Conservation (phyloP, 2,113 vertebrate genomes). For the Ploceus nigricollis region DNA sequence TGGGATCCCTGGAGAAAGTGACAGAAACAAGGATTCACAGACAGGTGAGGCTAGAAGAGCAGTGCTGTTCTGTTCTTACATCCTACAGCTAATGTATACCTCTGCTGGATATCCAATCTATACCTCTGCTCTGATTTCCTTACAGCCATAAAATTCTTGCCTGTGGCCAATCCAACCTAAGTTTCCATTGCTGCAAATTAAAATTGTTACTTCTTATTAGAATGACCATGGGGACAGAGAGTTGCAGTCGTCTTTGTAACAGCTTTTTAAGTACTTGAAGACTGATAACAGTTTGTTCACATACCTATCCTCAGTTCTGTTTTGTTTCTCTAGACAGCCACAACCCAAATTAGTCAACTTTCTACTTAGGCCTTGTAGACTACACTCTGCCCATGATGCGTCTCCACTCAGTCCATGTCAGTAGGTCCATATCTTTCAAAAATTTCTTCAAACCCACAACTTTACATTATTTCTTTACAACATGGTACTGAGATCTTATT, state of each 20-base stretch:
- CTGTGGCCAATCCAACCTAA: neutral
- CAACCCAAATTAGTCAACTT: neutral
- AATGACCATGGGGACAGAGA: neutral
- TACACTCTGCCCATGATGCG: neutral
- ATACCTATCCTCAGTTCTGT: neutral
- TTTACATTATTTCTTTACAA: neutral
- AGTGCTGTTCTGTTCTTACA: neutral
- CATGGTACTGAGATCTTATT: neutral
- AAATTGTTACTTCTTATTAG: neutral
- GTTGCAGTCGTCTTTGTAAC: neutral
- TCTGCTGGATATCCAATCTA: neutral
- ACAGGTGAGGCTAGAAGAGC: constrained; percentile 11
- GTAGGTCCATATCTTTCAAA: neutral
- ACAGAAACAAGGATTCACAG: neutral
- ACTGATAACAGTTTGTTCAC: neutral
- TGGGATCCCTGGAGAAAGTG: neutral
- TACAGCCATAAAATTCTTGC: neutral
- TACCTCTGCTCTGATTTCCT: neutral
- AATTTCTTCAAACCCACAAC: neutral
- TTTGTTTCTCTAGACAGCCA: neutral
- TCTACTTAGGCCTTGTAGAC: neutral
- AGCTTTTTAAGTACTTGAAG: neutral
- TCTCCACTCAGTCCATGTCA: neutral
- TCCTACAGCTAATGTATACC: neutral
- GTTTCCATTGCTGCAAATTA: neutral